These are phyloP conservation scores for Rhagologus leucostigma DNA, from an alignment of 2,113 vertebrate genomes.

Conservation along the genomic window DNA sequence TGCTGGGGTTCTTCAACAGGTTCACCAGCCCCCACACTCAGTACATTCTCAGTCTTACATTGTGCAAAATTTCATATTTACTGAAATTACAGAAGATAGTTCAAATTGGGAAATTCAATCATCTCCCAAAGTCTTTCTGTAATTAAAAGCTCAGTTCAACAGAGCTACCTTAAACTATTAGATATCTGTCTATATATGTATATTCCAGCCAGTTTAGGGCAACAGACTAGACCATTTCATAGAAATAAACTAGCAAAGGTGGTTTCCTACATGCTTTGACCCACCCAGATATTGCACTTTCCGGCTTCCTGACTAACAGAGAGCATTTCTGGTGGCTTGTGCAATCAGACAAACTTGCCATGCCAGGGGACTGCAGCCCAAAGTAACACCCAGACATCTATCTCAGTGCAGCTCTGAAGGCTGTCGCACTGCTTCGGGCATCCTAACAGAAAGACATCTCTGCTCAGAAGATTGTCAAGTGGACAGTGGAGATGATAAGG, in stretches of 20 bases:
- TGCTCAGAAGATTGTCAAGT: background rate
- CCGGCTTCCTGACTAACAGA: background rate
- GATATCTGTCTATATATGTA: background rate
- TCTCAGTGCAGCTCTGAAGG: background rate
- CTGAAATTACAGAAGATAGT: background rate
- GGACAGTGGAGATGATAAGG: background rate
- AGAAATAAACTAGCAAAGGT: background rate
- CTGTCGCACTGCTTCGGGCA: background rate
- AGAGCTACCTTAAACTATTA: background rate
- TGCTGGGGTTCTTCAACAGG: too few relatives aligned
- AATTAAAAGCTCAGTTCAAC: background rate
- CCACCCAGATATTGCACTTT: background rate
- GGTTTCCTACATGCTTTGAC: background rate
- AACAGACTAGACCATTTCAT: background rate
- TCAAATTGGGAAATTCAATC: background rate
- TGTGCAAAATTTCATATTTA: background rate
- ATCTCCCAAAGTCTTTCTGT: background rate
- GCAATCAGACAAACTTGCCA: background rate
- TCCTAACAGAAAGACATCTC: background rate
- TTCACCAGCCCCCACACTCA: too few relatives aligned
- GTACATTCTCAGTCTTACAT: background rate
- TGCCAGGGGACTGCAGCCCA: background rate
- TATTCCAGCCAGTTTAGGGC: background rate
- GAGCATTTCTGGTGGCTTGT: background rate
- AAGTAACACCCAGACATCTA: background rate